Evolutionary conservation across 1,140 invertebrate genomes (phyloP).

Genomic region (Meloidogyne chitwoodi): DNA sequence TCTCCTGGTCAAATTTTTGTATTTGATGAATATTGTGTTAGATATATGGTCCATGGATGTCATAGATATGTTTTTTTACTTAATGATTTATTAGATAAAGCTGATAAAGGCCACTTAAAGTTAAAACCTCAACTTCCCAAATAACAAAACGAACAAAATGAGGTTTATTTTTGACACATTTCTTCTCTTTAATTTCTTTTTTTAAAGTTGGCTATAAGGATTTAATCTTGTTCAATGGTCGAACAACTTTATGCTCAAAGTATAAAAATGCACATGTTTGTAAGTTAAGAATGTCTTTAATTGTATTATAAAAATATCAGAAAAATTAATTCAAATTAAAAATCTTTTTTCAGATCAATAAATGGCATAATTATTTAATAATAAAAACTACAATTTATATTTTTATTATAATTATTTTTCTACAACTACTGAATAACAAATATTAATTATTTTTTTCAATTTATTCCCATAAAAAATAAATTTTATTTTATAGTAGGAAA

Average conservation of each 20-base stretch:
- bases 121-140: slow-evolving; percentile 93
- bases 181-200: neutral
- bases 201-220: slow-evolving; percentile 20
- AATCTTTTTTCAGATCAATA: no score
- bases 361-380: no score
- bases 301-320: no score
- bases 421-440: no score
- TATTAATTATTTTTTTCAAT: no score
- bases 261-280: slow-evolving; percentile 87
- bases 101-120: slow-evolving; percentile 86
- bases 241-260: slow-evolving; percentile 84
- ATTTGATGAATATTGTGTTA: slow-evolving; percentile 92
- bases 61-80: slow-evolving; percentile 92
- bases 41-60: slow-evolving; percentile 89
- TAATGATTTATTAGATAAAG: slow-evolving; percentile 87
- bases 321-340: no score
- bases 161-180: slow-evolving; percentile 65
- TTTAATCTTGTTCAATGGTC: slow-evolving; percentile 94
- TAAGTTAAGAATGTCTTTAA: slow-evolving; percentile 98
- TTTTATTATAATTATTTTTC: no score
- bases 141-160: slow-evolving; percentile 76
- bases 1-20: slow-evolving; percentile 97
- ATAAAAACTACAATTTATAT: no score
- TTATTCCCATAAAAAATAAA: no score
- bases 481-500: no score